Percentiles rank a stretch among this genome's conserved stretches.
Conservation (phyloP, 2,113 vertebrate species). For the Peromyscus leucopus region DNA sequence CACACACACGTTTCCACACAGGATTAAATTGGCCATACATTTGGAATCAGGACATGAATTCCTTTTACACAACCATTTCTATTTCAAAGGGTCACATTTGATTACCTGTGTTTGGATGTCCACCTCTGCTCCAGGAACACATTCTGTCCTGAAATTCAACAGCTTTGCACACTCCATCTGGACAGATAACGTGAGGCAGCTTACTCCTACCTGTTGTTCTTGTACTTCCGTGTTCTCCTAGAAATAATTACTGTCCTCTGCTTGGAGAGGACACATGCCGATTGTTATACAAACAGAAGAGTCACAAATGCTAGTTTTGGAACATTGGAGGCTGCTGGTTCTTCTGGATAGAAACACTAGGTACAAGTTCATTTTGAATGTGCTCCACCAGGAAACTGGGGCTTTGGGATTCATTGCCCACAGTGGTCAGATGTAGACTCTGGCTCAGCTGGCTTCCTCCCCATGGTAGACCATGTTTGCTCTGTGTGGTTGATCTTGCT, state of each 20-base stretch:
- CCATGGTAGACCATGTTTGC: not conserved
- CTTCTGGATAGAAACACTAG: slow-evolving; percentile 42
- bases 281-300: slow-evolving; percentile 37
- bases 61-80: not conserved
- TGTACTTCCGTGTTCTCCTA: slow-evolving; percentile 50
- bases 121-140: not conserved
- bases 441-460: not conserved
- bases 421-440: not conserved
- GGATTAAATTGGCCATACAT: slow-evolving; percentile 27
- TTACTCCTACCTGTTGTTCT: not conserved
- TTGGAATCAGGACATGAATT: not conserved
- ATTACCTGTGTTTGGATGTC: not conserved
- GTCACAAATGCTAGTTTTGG: slow-evolving; percentile 28
- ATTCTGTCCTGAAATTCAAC: not conserved
- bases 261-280: slow-evolving; percentile 12
- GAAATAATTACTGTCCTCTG: slow-evolving; percentile 54
- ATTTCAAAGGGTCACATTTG: not conserved
- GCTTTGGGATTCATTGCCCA: not conserved
- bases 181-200: slow-evolving; percentile 20
- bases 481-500: not conserved
- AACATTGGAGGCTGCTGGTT: slow-evolving; percentile 22
- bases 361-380: not conserved
- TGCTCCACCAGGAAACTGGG: not conserved
- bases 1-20: not conserved
- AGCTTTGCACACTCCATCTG: not conserved